phyloP scores from a whole-genome alignment of 2,888 invertebrate genomes.

The Trichopria drosophilae region DNA sequence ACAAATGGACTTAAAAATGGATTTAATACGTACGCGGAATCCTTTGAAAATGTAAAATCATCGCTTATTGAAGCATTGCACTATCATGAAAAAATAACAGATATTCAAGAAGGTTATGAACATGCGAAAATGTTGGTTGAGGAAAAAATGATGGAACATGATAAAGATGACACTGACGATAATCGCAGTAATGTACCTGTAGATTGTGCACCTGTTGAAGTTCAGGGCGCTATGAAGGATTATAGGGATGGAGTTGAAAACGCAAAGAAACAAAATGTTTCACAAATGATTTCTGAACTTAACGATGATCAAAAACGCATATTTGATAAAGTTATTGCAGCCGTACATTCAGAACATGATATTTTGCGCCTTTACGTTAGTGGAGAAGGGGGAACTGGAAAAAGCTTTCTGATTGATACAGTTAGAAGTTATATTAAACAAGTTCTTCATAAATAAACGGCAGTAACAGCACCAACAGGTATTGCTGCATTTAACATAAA shows the following conservation, averaged over 20 bases:
- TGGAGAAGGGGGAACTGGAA: slow-evolving; percentile 44
- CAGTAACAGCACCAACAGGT: slow-evolving; percentile 48
- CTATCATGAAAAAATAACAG: no score
- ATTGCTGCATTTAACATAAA: slow-evolving; percentile 49
- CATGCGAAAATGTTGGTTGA: neutral
- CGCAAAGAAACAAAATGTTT: slow-evolving; percentile 13
- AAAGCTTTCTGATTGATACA: slow-evolving; percentile 45
- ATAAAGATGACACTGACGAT: no score
- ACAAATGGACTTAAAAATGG: slow-evolving; percentile 20
- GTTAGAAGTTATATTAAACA: slow-evolving; percentile 41
- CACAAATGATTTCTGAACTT: slow-evolving; percentile 29
- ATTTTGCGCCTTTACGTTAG: slow-evolving; percentile 34
- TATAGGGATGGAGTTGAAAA: slow-evolving; percentile 3
- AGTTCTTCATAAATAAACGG: no score
- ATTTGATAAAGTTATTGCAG: slow-evolving; percentile 25
- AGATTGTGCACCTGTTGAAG: slow-evolving; percentile 19
- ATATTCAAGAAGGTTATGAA: neutral
- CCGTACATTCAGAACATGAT: slow-evolving; percentile 10
- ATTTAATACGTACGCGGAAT: slow-evolving; percentile 27
- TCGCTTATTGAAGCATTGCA: no score
- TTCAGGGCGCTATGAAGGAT: slow-evolving; percentile 23
- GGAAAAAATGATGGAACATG: slow-evolving; percentile 7
- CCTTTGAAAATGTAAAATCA: no score
- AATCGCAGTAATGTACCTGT: slow-evolving; percentile 20
- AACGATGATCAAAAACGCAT: slow-evolving; percentile 34